Base-by-base conservation (phyloP, 2,113 vertebrate genomes). In the Chlorodrepanis virens region DNA sequence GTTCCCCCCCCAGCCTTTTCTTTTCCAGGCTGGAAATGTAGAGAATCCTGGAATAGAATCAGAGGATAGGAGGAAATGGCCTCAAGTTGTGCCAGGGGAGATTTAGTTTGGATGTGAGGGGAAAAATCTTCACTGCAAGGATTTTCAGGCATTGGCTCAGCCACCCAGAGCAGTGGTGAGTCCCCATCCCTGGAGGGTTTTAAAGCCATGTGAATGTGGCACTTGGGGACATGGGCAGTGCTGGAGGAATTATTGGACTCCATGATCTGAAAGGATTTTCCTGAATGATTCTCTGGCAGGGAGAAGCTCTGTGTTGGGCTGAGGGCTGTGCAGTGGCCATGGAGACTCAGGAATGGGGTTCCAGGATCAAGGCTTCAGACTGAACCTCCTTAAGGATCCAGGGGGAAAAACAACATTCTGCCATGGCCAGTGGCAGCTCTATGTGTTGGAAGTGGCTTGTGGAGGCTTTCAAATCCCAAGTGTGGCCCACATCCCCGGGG, bases 271-370 rank as follows among this genome's bases (percentile, higher is more conserved):
- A 65, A 24, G 52, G 45, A 24, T 37, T 67, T 81, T 52, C 39
- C 45, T 23, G 16, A 4, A 28, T 20, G 33, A 20, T 11, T 50
- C 17, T 33, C 11, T 2, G 12, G 31, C 42, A 24, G 12, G 14
- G 50, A 37, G 44, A 19, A 37, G 12, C 22, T 69, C 22, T 6
- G 25, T 25, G 4, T 45, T 35, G 25, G 57, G 42, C 53, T 35
- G 54, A 29, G 59, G 0, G 0, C 52, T n/a, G 54, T 11, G 74
- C 28, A 8, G 1, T 49, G 8, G 0, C 47, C 35, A 3, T 6
- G 2, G 37, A 47, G 23, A 27, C 47, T 56, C 25, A 5, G 54
- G n/a, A 75, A 35, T 37, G 3, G 9, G 14, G 8, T 54, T 25
- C 14, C 12, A 39, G n/a, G 37, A 42, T 23, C 0, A 0, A 69